Conservation (phyloP, 2,797 vertebrate species). For the Odontamblyopus rebecca region DNA sequence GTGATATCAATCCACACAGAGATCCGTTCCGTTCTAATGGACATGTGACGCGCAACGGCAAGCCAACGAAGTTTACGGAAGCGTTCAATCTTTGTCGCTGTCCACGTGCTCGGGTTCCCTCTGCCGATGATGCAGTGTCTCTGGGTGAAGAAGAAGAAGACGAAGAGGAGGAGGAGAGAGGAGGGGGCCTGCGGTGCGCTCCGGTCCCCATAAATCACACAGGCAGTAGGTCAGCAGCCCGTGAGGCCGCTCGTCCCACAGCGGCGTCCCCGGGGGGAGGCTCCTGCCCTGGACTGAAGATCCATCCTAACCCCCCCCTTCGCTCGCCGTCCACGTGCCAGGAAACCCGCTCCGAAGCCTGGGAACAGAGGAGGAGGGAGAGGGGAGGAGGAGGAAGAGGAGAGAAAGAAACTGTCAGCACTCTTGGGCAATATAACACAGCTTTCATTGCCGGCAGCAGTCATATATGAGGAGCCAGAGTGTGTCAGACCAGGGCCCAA, state of each 20-base stretch:
- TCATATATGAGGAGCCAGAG: conserved; percentile 66
- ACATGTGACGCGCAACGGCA: conserved; percentile 38
- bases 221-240: conserved; percentile 75
- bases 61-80: conserved; percentile 54
- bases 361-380: conserved; percentile 44
- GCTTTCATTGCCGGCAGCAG: conserved; percentile 65
- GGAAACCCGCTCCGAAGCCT: conserved; percentile 55
- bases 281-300: conserved; percentile 68
- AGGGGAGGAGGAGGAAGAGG: conserved; percentile 33
- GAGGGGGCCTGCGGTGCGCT: conserved; percentile 67
- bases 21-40: conserved; percentile 39
- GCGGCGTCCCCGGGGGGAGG: conserved; percentile 70
- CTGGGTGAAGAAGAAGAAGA: conserved; percentile 24
- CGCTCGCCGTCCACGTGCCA: conserved; percentile 48
- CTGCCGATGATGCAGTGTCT: conserved; percentile 51
- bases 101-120: conserved; percentile 39
- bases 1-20: conserved; percentile 59
- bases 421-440: conserved; percentile 74
- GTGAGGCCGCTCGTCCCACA: conserved; percentile 67
- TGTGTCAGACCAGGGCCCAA: conserved; percentile 64
- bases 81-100: conserved; percentile 36
- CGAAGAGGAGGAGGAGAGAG: conserved; percentile 17
- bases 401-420: conserved; percentile 77
- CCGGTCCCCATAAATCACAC: conserved; percentile 77
- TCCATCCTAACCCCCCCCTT: conserved; percentile 65